phyloP scores from a whole-genome alignment of 2,113 vertebrate genomes.

The Thamnophis sirtalis region DNA sequence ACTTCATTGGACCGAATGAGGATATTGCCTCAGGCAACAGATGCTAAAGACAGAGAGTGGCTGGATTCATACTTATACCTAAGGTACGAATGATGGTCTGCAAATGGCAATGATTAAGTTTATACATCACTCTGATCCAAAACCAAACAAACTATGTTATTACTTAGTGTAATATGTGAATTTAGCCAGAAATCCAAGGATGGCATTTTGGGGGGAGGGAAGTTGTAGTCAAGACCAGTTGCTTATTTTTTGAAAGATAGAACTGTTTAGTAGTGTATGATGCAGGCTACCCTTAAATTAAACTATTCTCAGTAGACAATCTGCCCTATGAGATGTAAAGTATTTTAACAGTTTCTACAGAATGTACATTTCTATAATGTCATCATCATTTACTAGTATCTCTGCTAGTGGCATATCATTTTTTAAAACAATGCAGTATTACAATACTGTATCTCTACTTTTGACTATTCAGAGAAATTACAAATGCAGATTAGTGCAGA shows the following conservation, averaged over 20 bases:
- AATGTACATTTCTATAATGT: background rate
- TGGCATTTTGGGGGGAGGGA: background rate
- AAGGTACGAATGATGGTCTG: background rate
- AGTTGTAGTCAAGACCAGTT: background rate
- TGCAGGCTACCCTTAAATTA: background rate
- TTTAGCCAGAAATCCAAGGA: background rate
- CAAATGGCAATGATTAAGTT: background rate
- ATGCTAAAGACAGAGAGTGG: background rate
- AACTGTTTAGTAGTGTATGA: background rate
- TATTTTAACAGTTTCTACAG: background rate
- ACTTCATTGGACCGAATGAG: background rate
- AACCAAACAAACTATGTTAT: background rate
- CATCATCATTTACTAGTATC: background rate
- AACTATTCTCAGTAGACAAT: background rate
- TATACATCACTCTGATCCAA: background rate
- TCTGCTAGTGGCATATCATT: background rate
- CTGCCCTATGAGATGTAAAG: background rate
- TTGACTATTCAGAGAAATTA: constrained; percentile 4
- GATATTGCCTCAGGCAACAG: background rate
- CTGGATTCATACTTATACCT: background rate
- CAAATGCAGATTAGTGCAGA: background rate
- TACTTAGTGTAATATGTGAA: background rate
- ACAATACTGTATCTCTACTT: constrained; percentile 1
- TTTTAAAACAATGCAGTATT: background rate
- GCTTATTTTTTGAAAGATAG: background rate